Evolutionary conservation across 2,888 invertebrate genomes (phyloP), one percentile per base, ranked within the genome.

Genomic region (Diarsia dahlii): DNA sequence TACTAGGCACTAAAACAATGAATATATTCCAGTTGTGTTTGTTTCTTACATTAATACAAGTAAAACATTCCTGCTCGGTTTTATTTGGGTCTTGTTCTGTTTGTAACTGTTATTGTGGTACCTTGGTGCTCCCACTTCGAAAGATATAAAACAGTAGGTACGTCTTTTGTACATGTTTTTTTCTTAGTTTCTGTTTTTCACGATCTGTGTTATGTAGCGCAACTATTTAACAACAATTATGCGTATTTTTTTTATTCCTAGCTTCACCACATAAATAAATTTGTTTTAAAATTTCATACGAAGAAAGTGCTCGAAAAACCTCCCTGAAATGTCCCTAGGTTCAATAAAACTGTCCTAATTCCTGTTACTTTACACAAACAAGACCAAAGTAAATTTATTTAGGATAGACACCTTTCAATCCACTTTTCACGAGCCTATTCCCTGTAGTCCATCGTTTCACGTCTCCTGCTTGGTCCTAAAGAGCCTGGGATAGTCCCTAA

Each of bases 21-120:
- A 72, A 83, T 60, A 65, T n/a, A 66, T 66, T 78, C 64, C 2
- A 18, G 23, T 52, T 60, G 82, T 77, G 64, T 71, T 77, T 71
- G 83, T 71, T 67, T 71, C 28, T 39, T 56, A 76, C 50, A 46
- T 69, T 62, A 50, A 73, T 13, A 67, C 52, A 58, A 68, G 68
- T 46, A n/a, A 54, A 77, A 65, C 78, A 68, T 65, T 68, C 56
- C 64, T 58, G n/a, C n/a, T 76, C 12, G 23, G 48, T 68, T 71
- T 82, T 68, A 78, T 71, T 52, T 60, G 56, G 20, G 28, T 15
- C 52, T 76, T 71, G 23, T 56, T 80, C n/a, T 34, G 54, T 83
- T 67, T 78, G 58, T 50, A 54, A 67, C 46, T 39, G 45, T 68
- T n/a, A 50, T 34, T 68, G 28, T 23, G 45, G 28, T 63, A 67